Percentiles rank a stretch among this genome's conserved stretches.
Conservation (phyloP, 2,797 vertebrate genomes). For the Halcyon leucocephala region DNA sequence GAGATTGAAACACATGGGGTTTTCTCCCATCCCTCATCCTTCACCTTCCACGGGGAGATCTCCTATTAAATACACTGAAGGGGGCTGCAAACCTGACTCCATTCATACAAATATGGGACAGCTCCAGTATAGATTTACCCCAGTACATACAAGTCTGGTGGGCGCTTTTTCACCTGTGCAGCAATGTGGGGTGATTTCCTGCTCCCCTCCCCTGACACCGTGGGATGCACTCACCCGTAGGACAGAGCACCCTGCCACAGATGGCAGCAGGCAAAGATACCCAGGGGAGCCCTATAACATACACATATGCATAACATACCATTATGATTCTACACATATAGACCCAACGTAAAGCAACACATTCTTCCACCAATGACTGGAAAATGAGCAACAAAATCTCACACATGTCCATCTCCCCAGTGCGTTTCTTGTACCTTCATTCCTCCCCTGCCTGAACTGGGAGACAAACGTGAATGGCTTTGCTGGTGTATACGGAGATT, state of each 20-base stretch:
- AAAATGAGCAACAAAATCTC: background rate
- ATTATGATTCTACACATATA: background rate
- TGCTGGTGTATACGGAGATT: background rate
- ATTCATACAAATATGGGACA: too few relatives aligned
- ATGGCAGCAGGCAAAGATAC: background rate
- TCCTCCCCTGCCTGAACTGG: background rate
- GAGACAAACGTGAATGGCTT: fast-evolving
- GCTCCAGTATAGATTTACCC: background rate
- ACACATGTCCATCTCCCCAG: fast-evolving
- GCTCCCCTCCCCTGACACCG: fast-evolving
- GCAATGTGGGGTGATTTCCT: background rate
- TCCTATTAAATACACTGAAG: background rate
- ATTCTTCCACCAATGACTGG: background rate
- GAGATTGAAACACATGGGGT: background rate
- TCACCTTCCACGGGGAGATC: background rate
- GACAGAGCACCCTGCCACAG: background rate
- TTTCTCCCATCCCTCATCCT: background rate
- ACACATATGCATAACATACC: background rate
- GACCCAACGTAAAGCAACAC: background rate
- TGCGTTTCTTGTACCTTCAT: fast-evolving
- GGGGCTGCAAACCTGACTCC: background rate
- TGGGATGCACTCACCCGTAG: fast-evolving
- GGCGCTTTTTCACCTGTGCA: background rate
- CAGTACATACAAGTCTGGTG: fast-evolving
- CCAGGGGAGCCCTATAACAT: fast-evolving